phyloP scores from a whole-genome alignment of 1,140 invertebrate genomes.

The Sarcophaga peregrina region DNA sequence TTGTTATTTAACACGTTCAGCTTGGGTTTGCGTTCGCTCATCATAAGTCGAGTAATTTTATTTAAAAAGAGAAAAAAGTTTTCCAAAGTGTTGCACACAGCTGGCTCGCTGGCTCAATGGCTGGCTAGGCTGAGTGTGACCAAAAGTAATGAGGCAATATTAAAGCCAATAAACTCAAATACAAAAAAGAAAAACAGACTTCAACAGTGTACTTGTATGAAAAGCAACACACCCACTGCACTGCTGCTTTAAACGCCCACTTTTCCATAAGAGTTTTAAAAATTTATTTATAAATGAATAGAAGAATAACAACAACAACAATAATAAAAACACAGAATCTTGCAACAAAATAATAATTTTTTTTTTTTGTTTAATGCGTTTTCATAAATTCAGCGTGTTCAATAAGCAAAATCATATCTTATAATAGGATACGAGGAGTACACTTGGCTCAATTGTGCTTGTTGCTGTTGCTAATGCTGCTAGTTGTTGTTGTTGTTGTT shows the following conservation, averaged over 20 bases:
- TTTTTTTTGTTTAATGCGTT: conserved; percentile 6
- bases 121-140: too few relatives aligned
- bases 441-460: too few relatives aligned
- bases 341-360: too few relatives aligned
- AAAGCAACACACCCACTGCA: conserved; percentile 27
- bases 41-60: neutral
- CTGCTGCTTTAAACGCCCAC: conserved; percentile 33
- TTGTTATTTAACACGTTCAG: neutral
- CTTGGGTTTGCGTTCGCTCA: neutral
- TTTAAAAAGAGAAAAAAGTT: too few relatives aligned
- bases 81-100: too few relatives aligned
- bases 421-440: too few relatives aligned
- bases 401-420: too few relatives aligned
- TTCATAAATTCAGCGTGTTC: neutral
- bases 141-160: conserved; percentile 2
- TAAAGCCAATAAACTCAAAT: neutral
- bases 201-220: neutral
- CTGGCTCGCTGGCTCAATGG: too few relatives aligned
- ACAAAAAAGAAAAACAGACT: too few relatives aligned
- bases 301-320: neutral
- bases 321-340: too few relatives aligned
- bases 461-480: too few relatives aligned
- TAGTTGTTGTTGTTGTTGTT: neutral
- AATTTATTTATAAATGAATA: neutral
- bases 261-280: conserved; percentile 19